phyloP scores from a whole-genome alignment of 2,797 vertebrate genomes.

The Phalanger gymnotis region DNA sequence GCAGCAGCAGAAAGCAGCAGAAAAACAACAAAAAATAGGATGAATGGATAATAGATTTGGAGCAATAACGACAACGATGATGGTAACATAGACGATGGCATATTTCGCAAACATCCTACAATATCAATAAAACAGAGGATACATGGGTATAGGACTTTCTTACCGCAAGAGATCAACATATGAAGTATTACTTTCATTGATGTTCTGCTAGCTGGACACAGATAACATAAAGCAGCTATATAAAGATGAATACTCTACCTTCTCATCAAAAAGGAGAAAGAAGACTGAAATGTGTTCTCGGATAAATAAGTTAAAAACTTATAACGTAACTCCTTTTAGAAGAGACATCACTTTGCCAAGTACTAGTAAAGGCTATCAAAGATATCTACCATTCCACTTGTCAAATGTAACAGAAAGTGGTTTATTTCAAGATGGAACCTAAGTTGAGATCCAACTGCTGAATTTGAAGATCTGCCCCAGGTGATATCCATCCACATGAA shows the following conservation, averaged over 20 bases:
- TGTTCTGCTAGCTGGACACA: neutral
- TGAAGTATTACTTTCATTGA: neutral
- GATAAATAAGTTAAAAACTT: neutral
- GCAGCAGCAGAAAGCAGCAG: neutral
- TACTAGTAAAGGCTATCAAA: neutral
- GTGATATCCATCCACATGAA: neutral
- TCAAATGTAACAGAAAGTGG: neutral
- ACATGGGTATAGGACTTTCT: neutral
- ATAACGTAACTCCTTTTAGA: neutral
- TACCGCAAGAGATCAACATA: neutral
- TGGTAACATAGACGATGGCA: neutral
- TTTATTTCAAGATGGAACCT: neutral
- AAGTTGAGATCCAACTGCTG: neutral
- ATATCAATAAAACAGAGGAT: neutral
- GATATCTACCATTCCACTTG: neutral
- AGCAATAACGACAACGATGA: neutral
- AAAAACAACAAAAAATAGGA: neutral
- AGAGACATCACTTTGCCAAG: neutral
- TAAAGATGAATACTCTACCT: neutral
- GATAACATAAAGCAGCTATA: neutral
- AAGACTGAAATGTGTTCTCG: neutral
- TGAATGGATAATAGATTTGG: neutral
- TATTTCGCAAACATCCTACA: neutral
- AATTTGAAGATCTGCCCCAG: neutral
- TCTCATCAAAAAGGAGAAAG: neutral